Percentiles rank a stretch among this genome's conserved stretches.
Evolutionary conservation across 2,888 invertebrate species (phyloP).

Genomic region (Eilema griseolum): DNA sequence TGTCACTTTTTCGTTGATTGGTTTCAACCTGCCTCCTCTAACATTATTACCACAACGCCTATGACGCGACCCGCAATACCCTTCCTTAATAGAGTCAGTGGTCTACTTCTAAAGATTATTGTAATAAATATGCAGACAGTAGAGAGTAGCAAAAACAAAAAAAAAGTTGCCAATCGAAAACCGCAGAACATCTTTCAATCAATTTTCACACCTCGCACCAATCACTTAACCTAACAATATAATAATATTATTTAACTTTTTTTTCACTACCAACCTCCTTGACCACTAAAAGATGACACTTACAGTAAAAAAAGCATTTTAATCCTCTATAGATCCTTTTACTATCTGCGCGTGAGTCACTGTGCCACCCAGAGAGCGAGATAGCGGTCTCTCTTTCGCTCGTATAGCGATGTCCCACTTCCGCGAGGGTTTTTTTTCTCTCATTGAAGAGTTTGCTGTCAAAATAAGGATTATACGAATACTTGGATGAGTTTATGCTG

Average conservation of each 20-base stretch:
- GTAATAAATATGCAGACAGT: neutral
- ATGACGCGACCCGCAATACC: too few species aligned
- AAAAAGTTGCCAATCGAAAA: constrained; percentile 9
- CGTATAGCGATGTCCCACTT: constrained; percentile 63
- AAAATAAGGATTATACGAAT: constrained; percentile 86
- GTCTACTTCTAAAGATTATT: too few species aligned
- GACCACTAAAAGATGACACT: constrained; percentile 61
- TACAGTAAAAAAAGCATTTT: constrained; percentile 50
- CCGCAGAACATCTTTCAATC: constrained; percentile 31
- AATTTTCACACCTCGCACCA: constrained; percentile 37
- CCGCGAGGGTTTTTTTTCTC: constrained; percentile 66
- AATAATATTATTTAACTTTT: constrained; percentile 44
- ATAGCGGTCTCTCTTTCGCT: constrained; percentile 54
- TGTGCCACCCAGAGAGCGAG: constrained; percentile 78
- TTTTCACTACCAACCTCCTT: constrained; percentile 66
- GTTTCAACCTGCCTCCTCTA: too few species aligned
- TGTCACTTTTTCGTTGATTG: too few species aligned
- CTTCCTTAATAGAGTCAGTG: too few species aligned
- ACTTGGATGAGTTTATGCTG: constrained; percentile 75
- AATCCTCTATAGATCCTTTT: constrained; percentile 67
- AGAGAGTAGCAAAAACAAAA: neutral
- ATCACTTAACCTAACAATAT: constrained; percentile 44
- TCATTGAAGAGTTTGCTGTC: constrained; percentile 85
- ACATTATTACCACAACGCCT: too few species aligned
- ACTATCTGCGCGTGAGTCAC: constrained; percentile 73